A percentile compares a stretch with the other conserved stretches of the same genome.
Evolutionary conservation across 2,888 invertebrate species (phyloP).

Genomic region (Leptinotarsa rubiginosa): DNA sequence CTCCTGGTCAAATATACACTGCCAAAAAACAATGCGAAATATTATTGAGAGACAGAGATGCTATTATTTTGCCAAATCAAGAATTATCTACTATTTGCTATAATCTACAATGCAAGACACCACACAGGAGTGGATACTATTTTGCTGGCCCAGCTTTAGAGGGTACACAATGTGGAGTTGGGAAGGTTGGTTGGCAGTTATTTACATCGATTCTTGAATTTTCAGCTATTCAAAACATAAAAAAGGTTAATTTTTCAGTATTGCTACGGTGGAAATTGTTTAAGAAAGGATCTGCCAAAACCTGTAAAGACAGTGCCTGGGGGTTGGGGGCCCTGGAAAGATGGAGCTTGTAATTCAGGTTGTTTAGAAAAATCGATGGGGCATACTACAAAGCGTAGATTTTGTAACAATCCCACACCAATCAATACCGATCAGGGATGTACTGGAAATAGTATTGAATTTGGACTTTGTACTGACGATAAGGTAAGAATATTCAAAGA

Average conservation of each 20-base stretch:
- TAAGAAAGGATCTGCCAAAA: conserved; percentile 63
- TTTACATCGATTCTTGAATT: background rate
- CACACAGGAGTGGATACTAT: conserved; percentile 79
- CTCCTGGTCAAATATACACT: conserved; percentile 78
- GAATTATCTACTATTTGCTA: conserved; percentile 70
- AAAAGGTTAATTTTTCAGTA: conserved; percentile 66
- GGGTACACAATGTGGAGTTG: conserved; percentile 78
- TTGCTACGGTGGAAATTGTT: conserved; percentile 77
- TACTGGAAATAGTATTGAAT: conserved; percentile 74
- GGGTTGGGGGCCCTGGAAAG: conserved; percentile 77
- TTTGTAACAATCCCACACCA: conserved; percentile 69
- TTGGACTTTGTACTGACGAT: conserved; percentile 76
- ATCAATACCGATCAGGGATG: conserved; percentile 71
- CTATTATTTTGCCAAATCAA: conserved; percentile 67
- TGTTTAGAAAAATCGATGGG: conserved; percentile 76
- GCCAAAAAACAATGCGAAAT: conserved; percentile 82
- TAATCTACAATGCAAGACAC: conserved; percentile 78
- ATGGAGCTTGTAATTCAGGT: conserved; percentile 74
- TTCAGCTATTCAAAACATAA: background rate
- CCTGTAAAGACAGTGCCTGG: conserved; percentile 65
- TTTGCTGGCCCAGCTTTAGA: conserved; percentile 86
- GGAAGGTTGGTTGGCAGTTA: conserved; percentile 66
- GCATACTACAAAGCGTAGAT: conserved; percentile 70
- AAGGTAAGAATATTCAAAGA: conserved; percentile 64
- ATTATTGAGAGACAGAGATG: conserved; percentile 77